A percentile compares a stretch with the other conserved stretches of the same genome.
Evolutionary conservation across 2,888 invertebrate genomes (phyloP).

Genomic region (Synanthedon formicaeformis): DNA sequence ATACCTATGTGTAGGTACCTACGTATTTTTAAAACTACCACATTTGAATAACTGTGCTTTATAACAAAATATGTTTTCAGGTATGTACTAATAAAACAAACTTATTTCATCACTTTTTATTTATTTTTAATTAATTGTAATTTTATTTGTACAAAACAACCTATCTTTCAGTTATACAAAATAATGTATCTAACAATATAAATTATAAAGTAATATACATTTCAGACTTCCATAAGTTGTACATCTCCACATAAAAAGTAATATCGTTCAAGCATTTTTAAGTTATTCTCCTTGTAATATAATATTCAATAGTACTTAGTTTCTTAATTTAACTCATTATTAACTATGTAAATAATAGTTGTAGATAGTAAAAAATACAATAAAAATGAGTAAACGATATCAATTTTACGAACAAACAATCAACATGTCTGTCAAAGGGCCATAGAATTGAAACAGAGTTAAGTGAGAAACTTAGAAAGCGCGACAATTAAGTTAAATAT

Average conservation of each 20-base stretch:
- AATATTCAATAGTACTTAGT: no score
- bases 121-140: no score
- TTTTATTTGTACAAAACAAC: slow-evolving; percentile 6
- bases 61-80: no score
- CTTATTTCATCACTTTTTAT: slow-evolving; percentile 1
- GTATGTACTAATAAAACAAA: no score
- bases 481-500: slow-evolving; percentile 27
- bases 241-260: not conserved
- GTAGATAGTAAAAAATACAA: not conserved
- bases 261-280: not conserved
- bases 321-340: no score
- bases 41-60: no score
- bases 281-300: not conserved
- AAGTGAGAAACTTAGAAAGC: slow-evolving; percentile 35
- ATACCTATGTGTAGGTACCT: no score
- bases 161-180: slow-evolving; percentile 6
- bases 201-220: slow-evolving; percentile 2
- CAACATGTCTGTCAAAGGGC: slow-evolving; percentile 6
- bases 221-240: no score
- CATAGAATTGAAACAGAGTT: slow-evolving; percentile 8
- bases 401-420: not conserved
- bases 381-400: slow-evolving; percentile 1
- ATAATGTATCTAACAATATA: slow-evolving; percentile 9
- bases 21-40: no score
- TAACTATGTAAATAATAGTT: no score